Evolutionary conservation across 2,113 vertebrate species (phyloP).

Genomic region (Micromys minutus): DNA sequence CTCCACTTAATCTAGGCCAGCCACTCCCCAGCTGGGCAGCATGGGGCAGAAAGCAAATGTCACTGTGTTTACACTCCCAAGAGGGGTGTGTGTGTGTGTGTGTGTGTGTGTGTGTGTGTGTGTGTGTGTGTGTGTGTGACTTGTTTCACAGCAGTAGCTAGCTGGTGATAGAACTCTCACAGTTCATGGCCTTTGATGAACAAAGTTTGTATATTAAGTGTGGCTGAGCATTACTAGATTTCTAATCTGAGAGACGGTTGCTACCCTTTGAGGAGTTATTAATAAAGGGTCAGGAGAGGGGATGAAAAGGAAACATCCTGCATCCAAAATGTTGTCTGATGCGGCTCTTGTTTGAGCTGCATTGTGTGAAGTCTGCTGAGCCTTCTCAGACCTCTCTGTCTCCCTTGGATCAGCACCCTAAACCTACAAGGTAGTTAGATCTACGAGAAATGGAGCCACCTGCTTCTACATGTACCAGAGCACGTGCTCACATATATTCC

Average conservation of each 20-base stretch:
- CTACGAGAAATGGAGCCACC: background rate
- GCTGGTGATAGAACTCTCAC: background rate
- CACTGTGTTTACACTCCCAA: background rate
- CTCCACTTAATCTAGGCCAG: background rate
- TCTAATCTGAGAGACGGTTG: background rate
- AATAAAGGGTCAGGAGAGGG: background rate
- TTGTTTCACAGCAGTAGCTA: constrained; percentile 5
- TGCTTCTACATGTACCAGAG: background rate
- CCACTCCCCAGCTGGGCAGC: background rate
- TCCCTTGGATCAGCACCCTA: background rate
- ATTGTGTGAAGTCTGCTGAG: background rate
- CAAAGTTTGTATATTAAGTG: background rate
- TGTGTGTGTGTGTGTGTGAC: no score
- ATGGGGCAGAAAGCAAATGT: background rate
- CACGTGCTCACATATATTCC: background rate
- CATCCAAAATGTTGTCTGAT: fast-evolving
- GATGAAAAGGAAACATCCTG: background rate
- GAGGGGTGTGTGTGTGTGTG: background rate
- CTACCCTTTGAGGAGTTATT: background rate
- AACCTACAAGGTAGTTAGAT: background rate
- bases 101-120: no score
- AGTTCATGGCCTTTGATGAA: background rate
- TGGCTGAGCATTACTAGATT: background rate
- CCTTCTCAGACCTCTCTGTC: background rate
- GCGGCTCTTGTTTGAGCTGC: background rate